phyloP scores from a whole-genome alignment of 2,888 invertebrate species.

The Tridacna crocea region DNA sequence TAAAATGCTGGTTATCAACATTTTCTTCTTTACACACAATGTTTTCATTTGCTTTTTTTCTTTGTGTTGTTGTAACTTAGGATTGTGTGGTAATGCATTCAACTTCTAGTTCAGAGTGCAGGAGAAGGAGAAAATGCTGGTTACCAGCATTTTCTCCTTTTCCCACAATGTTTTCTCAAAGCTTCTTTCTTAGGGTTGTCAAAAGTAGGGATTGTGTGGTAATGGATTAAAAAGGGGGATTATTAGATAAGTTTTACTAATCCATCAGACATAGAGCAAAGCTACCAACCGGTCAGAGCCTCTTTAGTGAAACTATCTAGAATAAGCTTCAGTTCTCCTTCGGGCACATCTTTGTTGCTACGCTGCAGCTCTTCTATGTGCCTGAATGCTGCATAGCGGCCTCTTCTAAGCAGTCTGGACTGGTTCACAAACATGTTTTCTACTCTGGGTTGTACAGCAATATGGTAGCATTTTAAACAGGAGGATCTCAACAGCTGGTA shows the following conservation, averaged over 20 bases:
- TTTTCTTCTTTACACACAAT: too few species aligned
- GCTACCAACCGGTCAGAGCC: constrained; percentile 26
- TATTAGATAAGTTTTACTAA: too few species aligned
- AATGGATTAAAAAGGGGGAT: too few species aligned
- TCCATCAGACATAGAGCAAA: not conserved
- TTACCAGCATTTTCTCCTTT: too few species aligned
- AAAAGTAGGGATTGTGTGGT: too few species aligned
- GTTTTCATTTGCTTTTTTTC: too few species aligned
- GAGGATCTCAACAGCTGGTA: constrained; percentile 84
- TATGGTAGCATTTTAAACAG: constrained; percentile 85
- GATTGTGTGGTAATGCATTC: too few species aligned
- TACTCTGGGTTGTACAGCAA: constrained; percentile 63
- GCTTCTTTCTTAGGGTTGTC: too few species aligned
- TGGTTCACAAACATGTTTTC: constrained; percentile 88
- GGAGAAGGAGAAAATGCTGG: too few species aligned
- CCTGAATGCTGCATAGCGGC: constrained; percentile 68
- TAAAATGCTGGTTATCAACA: too few species aligned
- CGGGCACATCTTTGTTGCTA: constrained; percentile 40
- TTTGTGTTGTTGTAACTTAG: too few species aligned
- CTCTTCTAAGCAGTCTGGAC: constrained; percentile 88
- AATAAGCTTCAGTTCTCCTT: constrained; percentile 15
- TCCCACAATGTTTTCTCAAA: not conserved
- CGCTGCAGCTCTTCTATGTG: constrained; percentile 65
- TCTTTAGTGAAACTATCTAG: constrained; percentile 49
- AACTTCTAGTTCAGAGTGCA: too few species aligned